Evolutionary conservation across 2,113 vertebrate species (phyloP), one percentile per base, ranked within the genome.

Genomic region (Percina caprodes): DNA sequence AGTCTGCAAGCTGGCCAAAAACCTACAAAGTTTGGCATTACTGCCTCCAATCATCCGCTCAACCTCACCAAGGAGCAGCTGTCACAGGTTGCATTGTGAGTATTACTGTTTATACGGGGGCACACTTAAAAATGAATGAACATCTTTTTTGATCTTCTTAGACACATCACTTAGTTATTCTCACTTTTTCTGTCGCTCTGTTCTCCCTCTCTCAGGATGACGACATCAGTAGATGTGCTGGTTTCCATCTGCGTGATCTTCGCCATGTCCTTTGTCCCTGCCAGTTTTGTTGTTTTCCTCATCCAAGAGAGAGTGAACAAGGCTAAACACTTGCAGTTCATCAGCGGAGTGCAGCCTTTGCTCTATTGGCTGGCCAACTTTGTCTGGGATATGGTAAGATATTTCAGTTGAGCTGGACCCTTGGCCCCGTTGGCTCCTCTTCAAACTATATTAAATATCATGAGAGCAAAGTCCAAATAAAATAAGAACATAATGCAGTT

Each of bases 11-110:
- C 94, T 10, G 95, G 91, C 71, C 92, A 96, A 85, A 96, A 99
- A 69, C 96, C 96, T 18, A 86, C 91, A 21, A 93, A 94, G 77
- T 99, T 96, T 2, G 97, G 97, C 65, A 99, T 99, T 79, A 97
- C 94, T 0, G 97, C 97, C 23, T 96, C 95, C 88, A 99, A 99
- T 80, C 98, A 99, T 78, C 98, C 98, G 0, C 95, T 99, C 74
- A 99, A 99, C 79, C 97, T 99, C 61, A 99, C 98, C 83, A 99
- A 99, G 85, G 98, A 99, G 74, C 98, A 99, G 93, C 96, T 99
- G 72, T 99, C 98, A 0, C 98, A 99, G 90, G 98, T 99, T 24
- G 98, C 98, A 16, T 79, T 99, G 98, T 99, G 94, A 97, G 98
- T 97, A 51, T 82, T 13, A 8, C 1, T 3, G 26, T 30, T 1